These are phyloP conservation scores for Cryptus armator DNA, from an alignment of 2,888 invertebrate species.

Conservation along the genomic window DNA sequence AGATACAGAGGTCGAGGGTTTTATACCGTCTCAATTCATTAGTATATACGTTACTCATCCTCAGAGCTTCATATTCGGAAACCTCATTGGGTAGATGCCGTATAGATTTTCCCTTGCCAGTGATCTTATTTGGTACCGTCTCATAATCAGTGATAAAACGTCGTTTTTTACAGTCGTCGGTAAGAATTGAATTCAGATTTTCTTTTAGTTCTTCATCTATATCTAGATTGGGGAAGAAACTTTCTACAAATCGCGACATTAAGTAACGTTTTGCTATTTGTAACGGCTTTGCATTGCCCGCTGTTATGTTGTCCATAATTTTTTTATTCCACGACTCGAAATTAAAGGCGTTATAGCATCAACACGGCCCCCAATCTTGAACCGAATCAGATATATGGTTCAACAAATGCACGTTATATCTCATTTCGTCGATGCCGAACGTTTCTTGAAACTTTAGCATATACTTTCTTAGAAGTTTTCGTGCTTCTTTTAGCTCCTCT, in stretches of 20 bases:
- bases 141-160: conserved; percentile 2
- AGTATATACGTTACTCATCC: no score
- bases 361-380: conserved; percentile 36
- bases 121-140: neutral
- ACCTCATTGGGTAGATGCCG: no score
- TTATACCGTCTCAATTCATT: no score
- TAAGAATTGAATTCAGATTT: neutral
- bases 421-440: neutral
- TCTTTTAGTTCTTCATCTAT: neutral
- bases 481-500: neutral
- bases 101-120: conserved; percentile 4
- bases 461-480: neutral
- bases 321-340: conserved; percentile 37
- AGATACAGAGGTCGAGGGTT: no score
- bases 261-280: conserved; percentile 32
- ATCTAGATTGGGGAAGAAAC: neutral
- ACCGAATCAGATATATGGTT: conserved; percentile 15
- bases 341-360: conserved; percentile 28
- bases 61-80: no score
- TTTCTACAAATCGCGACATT: conserved; percentile 21
- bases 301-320: conserved; percentile 31
- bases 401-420: conserved; percentile 37
- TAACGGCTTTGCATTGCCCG: neutral
- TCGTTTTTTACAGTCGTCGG: neutral
- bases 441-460: neutral